Percentiles rank a stretch among this genome's conserved stretches.
Conservation (phyloP, 2,888 invertebrate species). For the Drosophila niveifrons region DNA sequence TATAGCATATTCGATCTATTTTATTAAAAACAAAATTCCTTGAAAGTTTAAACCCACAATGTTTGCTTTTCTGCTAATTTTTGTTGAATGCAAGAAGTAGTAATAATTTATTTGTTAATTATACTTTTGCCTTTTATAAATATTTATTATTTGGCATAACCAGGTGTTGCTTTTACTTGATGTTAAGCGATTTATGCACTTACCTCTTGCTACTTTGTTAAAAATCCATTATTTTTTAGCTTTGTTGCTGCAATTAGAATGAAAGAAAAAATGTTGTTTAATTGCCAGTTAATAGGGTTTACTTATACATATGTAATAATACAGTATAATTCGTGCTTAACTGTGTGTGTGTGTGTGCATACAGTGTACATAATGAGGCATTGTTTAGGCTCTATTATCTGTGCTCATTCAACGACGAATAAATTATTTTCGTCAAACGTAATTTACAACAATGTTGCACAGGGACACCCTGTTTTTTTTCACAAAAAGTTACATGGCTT, state of each 20-base stretch:
- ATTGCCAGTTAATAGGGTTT: constrained; percentile 35
- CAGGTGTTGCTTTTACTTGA: constrained; percentile 5
- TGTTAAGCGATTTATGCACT: constrained; percentile 21
- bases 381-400: constrained; percentile 39
- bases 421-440: constrained; percentile 23
- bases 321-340: not conserved
- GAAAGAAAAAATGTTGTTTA: constrained; percentile 40
- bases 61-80: not conserved
- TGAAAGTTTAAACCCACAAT: too few species aligned
- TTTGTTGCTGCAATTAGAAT: constrained; percentile 68
- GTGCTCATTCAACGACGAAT: constrained; percentile 40
- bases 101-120: not conserved
- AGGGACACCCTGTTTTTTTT: constrained; percentile 61
- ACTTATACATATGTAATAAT: constrained; percentile 1
- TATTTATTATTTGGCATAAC: not conserved
- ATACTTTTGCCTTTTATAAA: not conserved
- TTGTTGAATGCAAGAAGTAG: not conserved
- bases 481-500: constrained; percentile 59
- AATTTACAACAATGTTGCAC: constrained; percentile 17
- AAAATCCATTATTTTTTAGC: constrained; percentile 68
- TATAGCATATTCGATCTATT: too few species aligned
- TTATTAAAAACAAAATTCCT: not conserved
- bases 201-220: constrained; percentile 68
- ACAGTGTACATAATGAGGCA: constrained; percentile 15
- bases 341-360: not conserved